Evolutionary conservation across 2,797 vertebrate species (phyloP).

Genomic region (Furcifer pardalis): DNA sequence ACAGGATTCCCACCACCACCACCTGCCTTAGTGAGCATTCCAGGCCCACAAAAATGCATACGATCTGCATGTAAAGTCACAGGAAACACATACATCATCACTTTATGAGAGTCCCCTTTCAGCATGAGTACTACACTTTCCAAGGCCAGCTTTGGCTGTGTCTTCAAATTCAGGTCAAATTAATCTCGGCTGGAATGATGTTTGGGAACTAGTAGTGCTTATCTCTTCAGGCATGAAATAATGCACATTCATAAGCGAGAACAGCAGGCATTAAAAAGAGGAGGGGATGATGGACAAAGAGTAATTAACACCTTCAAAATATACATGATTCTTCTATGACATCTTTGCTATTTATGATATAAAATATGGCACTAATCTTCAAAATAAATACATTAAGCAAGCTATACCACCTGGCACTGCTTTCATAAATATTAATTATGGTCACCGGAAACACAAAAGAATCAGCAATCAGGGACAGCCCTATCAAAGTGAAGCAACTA

Average conservation of each 20-base stretch:
- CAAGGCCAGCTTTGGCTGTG: too few species aligned
- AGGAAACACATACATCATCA: too few species aligned
- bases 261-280: neutral
- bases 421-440: neutral
- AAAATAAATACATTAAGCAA: neutral
- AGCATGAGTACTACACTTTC: too few species aligned
- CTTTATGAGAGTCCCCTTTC: too few species aligned
- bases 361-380: neutral
- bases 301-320: constrained; percentile 19
- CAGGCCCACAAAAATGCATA: too few species aligned
- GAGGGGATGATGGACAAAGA: neutral
- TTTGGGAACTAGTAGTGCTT: fast-evolving
- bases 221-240: neutral
- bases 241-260: neutral
- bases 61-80: too few species aligned
- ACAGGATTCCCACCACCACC: too few species aligned
- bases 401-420: neutral
- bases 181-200: neutral
- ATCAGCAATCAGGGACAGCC: neutral
- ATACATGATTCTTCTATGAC: neutral
- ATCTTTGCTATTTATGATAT: neutral
- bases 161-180: neutral
- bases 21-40: too few species aligned
- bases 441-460: neutral
- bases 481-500: neutral